Base-by-base conservation (phyloP, 2,888 invertebrate genomes). In the Sepioteuthis lessoniana region DNA sequence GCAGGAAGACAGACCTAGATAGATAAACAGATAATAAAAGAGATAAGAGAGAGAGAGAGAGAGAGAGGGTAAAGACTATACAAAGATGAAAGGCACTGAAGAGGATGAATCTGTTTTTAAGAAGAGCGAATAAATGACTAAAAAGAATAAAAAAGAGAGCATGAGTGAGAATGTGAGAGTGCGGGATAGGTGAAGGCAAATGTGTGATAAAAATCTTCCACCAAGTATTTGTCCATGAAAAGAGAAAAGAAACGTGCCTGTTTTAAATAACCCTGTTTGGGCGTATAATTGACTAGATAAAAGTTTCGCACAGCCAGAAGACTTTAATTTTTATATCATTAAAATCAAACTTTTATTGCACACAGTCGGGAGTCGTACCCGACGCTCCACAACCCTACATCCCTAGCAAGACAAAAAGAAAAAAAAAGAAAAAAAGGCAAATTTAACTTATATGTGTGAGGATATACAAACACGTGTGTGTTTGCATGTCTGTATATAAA, bases 251-350 rank as follows among this genome's bases (percentile, higher is more conserved):
- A 76, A 76, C 76, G n/a, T 76, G 76, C n/a, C 76, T n/a, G 76
- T 76, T 76, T 76, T 35, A 76, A 76, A 76, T 76, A n/a, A 76
- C n/a, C 13, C 16, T 35, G n/a, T n/a, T 76, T 76, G 76, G 76
- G 76, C 76, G 76, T 76, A 76, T 76, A 76, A 76, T 35, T 76
- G 76, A 76, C 76, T 76, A 76, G 76, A 76, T 76, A 76, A 76
- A 76, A 35, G 76, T 76, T 76, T 76, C 76, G 3, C 76, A 76
- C 76, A 76, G n/a, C 76, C 76, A 76, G n/a, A 76, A 76, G 76
- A n/a, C 76, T 76, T 76, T 76, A 76, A 76, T 76, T 76, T 76
- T 76, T n/a, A 76, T 76, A 76, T 76, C 76, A 76, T 76, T 76
- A 76, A 76, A 76, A 76, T 76, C 76, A 76, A 76, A n/a, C n/a